Conservation (phyloP, 2,797 vertebrate species). For the Arrhamphus sclerolepis region DNA sequence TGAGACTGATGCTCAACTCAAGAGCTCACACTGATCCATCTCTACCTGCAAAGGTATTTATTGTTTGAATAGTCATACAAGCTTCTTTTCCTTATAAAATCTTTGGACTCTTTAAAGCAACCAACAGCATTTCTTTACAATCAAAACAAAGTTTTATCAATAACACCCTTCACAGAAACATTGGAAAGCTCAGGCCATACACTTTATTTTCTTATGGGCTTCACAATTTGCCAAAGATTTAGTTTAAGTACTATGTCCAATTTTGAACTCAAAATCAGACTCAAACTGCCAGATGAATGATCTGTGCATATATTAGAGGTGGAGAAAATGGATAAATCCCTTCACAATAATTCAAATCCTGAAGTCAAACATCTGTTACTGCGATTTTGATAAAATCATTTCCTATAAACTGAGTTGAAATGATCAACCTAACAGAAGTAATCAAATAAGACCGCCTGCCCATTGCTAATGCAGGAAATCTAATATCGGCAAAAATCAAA, state of each 20-base stretch:
- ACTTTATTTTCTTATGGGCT: neutral
- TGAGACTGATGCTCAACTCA: slow-evolving; percentile 43
- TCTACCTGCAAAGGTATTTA: neutral
- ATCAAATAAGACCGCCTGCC: neutral
- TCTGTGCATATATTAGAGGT: neutral
- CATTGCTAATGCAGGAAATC: neutral
- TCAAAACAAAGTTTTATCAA: neutral
- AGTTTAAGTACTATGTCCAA: neutral
- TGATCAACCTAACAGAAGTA: neutral
- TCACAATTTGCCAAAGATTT: neutral
- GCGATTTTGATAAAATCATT: neutral
- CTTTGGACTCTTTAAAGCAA: no score
- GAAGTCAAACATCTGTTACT: neutral
- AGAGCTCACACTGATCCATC: slow-evolving; percentile 7
- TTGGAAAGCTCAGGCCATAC: neutral
- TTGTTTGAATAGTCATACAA: neutral
- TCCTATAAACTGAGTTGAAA: neutral
- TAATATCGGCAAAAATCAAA: no score
- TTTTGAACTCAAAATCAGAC: neutral
- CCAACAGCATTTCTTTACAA: neutral
- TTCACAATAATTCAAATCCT: neutral
- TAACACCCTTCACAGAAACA: neutral
- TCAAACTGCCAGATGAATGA: no score
- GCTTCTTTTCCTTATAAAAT: neutral
- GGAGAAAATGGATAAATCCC: neutral